Percentiles rank a stretch among this genome's conserved stretches.
phyloP scores from a whole-genome alignment of 2,113 vertebrate species.

The Motacilla alba region DNA sequence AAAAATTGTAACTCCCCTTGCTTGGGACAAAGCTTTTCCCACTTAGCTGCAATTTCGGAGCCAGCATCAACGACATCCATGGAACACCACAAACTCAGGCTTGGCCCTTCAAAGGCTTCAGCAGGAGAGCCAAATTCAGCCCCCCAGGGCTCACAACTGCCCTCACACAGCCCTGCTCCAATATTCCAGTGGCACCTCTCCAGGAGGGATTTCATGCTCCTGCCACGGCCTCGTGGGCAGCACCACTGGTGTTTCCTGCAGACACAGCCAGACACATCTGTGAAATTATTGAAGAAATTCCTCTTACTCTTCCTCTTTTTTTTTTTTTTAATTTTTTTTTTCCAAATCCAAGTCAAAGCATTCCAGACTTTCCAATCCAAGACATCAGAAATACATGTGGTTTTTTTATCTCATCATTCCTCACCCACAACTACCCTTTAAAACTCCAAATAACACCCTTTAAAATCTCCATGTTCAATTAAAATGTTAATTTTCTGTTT shows the following conservation, averaged over 20 bases:
- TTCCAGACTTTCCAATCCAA: background rate
- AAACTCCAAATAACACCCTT: background rate
- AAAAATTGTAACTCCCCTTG: background rate
- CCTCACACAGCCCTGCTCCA: fast-evolving
- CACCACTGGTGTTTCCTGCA: fast-evolving
- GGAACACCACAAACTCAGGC: background rate
- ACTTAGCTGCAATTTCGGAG: fast-evolving
- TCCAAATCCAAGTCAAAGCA: fast-evolving
- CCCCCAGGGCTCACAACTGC: fast-evolving
- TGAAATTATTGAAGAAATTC: fast-evolving
- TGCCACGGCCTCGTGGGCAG: fast-evolving
- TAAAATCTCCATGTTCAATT: background rate
- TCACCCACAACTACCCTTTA: background rate
- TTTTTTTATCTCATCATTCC: background rate
- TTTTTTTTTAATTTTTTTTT: background rate
- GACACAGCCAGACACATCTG: fast-evolving
- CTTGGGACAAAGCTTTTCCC: background rate
- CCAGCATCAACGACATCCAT: fast-evolving
- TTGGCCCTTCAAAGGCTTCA: background rate
- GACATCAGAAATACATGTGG: fast-evolving
- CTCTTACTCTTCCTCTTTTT: background rate
- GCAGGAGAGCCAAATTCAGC: background rate
- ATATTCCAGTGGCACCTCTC: fast-evolving
- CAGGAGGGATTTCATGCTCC: fast-evolving
- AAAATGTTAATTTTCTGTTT: fast-evolving